phyloP scores from a whole-genome alignment of 2,888 invertebrate species.

The Bugulina stolonifera region DNA sequence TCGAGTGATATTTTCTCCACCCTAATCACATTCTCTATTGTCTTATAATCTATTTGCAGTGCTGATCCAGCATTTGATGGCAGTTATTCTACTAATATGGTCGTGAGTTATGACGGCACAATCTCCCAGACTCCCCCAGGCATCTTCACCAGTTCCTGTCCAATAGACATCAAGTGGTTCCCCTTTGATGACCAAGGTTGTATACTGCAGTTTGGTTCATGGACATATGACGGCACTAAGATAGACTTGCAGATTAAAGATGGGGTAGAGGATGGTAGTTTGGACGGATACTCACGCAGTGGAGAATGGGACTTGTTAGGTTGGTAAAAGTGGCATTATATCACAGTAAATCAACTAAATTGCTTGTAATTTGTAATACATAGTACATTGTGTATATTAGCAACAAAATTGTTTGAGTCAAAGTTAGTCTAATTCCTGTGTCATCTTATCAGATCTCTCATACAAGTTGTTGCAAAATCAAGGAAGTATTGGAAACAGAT shows the following conservation, averaged over 20 bases:
- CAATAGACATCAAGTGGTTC: conserved; percentile 99
- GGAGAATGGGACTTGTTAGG: conserved; percentile 99
- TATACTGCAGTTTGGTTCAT: conserved; percentile 98
- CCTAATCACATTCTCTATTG: no score
- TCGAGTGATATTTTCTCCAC: no score
- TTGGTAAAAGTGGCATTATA: no score
- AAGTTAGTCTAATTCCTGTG: no score
- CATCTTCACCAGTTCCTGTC: conserved; percentile 97
- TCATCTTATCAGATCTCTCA: no score
- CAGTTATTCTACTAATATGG: conserved; percentile 95
- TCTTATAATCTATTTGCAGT: no score
- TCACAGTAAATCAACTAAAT: no score
- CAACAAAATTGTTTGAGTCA: no score
- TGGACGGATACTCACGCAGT: conserved; percentile 80
- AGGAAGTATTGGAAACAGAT: no score
- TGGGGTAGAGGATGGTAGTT: conserved; percentile 77
- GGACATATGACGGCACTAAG: conserved; percentile 87
- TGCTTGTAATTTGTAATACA: no score
- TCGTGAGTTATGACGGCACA: conserved; percentile 87
- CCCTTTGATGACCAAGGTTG: conserved; percentile 98
- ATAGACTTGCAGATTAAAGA: conserved; percentile 87
- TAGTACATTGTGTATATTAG: no score
- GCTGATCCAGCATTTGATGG: conserved; percentile 99
- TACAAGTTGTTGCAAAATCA: no score
- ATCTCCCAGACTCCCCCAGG: conserved; percentile 96